A percentile compares a stretch with the other conserved stretches of the same genome.
Conservation (phyloP, 2,888 invertebrate genomes). For the Troides aeacus region DNA sequence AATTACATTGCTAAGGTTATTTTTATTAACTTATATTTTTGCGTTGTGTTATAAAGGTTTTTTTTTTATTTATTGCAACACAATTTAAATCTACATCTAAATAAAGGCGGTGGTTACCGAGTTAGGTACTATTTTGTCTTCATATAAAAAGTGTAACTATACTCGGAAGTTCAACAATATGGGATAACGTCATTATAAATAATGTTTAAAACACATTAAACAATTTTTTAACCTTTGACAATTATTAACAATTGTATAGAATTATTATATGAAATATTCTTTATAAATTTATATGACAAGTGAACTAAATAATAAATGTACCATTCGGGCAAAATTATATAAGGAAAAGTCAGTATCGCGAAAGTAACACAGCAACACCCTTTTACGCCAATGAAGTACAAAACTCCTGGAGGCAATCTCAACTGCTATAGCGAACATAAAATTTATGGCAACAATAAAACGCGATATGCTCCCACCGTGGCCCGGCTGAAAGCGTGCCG, state of each 20-base stretch:
- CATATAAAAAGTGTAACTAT: too few relatives aligned
- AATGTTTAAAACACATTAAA: too few relatives aligned
- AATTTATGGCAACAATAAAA: conserved; percentile 77
- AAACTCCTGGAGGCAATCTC: conserved; percentile 75
- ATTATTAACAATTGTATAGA: too few relatives aligned
- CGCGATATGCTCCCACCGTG: conserved; percentile 61
- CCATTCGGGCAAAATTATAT: background rate
- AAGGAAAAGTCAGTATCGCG: conserved; percentile 8
- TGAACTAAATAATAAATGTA: background rate
- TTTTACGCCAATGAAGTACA: conserved; percentile 54
- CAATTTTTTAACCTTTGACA: too few relatives aligned
- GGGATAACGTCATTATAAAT: too few relatives aligned
- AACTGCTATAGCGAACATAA: conserved; percentile 58
- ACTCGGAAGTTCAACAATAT: too few relatives aligned
- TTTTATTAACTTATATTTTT: background rate
- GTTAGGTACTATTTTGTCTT: too few relatives aligned
- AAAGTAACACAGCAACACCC: conserved; percentile 45
- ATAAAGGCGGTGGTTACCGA: too few relatives aligned
- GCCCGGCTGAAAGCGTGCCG: conserved; percentile 56
- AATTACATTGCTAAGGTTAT: conserved; percentile 4
- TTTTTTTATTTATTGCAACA: background rate
- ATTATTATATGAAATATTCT: too few relatives aligned
- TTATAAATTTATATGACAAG: too few relatives aligned
- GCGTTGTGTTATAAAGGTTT: background rate
- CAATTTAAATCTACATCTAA: too few relatives aligned